A percentile compares a stretch with the other conserved stretches of the same genome.
Evolutionary conservation across 2,888 invertebrate species (phyloP).

Genomic region (Pyrrhosoma nymphula): DNA sequence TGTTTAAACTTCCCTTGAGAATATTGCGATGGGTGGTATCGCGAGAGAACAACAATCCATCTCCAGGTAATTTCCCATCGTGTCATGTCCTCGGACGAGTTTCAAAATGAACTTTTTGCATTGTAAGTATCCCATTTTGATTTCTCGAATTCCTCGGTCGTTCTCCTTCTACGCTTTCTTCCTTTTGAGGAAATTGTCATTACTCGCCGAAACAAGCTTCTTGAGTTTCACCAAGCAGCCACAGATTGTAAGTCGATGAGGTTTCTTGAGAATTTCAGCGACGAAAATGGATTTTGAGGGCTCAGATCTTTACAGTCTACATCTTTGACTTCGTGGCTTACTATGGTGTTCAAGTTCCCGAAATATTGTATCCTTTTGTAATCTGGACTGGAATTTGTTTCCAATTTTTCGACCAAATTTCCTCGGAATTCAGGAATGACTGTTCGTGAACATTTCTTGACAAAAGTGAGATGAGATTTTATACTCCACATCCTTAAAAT

Average conservation of each 20-base stretch:
- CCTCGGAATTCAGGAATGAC: too few species aligned
- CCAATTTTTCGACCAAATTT: too few species aligned
- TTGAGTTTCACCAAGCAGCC: background rate
- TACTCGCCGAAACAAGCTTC: background rate
- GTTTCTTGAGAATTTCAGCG: too few species aligned
- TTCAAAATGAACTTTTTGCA: background rate
- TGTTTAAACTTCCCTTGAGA: background rate
- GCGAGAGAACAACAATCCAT: background rate
- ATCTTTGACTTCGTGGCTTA: background rate
- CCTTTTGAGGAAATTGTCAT: background rate
- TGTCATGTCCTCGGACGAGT: background rate
- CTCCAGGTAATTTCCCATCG: background rate
- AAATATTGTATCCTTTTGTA: too few species aligned
- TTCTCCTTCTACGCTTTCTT: too few species aligned
- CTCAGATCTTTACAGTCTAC: background rate
- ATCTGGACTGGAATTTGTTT: too few species aligned
- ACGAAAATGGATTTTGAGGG: too few species aligned
- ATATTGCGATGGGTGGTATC: background rate
- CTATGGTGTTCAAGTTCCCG: background rate
- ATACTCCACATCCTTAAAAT: too few species aligned
- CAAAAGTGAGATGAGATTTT: too few species aligned
- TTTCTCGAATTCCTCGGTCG: background rate
- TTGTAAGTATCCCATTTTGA: background rate
- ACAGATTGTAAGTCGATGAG: too few species aligned
- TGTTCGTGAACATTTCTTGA: too few species aligned